Evolutionary conservation across 2,113 vertebrate species (phyloP).

Genomic region (Aix galericulata): DNA sequence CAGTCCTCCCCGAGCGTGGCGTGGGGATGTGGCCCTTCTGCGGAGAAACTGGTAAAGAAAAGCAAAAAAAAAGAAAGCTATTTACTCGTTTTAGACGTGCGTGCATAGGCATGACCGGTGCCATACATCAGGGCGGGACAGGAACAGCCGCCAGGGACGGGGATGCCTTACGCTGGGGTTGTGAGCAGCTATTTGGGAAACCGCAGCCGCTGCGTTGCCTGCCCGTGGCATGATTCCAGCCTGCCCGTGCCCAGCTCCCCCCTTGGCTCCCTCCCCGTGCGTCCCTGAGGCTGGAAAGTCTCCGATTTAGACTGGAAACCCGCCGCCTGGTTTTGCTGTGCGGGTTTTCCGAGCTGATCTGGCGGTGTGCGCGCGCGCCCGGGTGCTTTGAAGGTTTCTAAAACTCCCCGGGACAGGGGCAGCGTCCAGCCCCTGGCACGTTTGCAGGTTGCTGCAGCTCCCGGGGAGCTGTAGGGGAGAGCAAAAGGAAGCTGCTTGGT

Average conservation of each 20-base stretch:
- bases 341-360: background rate
- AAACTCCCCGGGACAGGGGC: background rate
- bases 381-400: background rate
- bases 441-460: background rate
- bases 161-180: background rate
- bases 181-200: background rate
- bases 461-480: background rate
- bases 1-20: fast-evolving
- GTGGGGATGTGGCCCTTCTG: background rate
- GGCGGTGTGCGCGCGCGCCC: fast-evolving
- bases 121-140: fast-evolving
- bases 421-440: background rate
- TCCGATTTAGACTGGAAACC: fast-evolving
- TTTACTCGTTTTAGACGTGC: background rate
- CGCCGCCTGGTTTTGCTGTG: fast-evolving
- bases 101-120: background rate
- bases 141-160: background rate
- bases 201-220: background rate
- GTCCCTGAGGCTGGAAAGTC: fast-evolving
- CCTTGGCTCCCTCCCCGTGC: background rate
- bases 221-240: fast-evolving
- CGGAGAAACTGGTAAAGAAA: background rate
- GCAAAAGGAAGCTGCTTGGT: background rate
- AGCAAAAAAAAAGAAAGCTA: fast-evolving
- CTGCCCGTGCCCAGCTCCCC: background rate